Evolutionary conservation across 2,113 vertebrate genomes (phyloP).

Genomic region (Oncorhynchus keta): DNA sequence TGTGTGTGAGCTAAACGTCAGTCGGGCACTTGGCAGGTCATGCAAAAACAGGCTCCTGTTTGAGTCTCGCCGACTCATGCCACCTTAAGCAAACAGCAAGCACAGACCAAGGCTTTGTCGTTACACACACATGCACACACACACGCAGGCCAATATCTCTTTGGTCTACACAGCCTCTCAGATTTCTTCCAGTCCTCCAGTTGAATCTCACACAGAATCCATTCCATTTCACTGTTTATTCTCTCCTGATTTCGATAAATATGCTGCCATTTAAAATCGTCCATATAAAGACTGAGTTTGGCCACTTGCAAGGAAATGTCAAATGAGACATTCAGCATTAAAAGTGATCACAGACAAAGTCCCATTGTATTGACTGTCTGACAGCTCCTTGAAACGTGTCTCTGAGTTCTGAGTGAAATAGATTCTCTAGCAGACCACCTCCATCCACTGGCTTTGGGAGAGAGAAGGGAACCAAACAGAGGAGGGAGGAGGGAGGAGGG

Average conservation of each 20-base stretch:
- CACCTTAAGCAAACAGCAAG: conserved; percentile 73
- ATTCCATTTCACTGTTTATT: conserved; percentile 53
- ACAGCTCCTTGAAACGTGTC: too few relatives aligned
- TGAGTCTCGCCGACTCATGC: conserved; percentile 67
- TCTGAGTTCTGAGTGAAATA: too few relatives aligned
- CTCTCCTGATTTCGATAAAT: conserved; percentile 37
- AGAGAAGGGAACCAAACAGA: too few relatives aligned
- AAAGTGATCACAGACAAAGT: background rate
- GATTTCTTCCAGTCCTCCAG: conserved; percentile 48
- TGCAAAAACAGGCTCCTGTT: conserved; percentile 70
- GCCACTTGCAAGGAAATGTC: conserved; percentile 32
- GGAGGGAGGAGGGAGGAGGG: conserved; percentile 23
- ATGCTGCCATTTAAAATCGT: conserved; percentile 31
- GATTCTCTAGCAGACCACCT: too few relatives aligned
- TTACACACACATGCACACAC: conserved; percentile 11
- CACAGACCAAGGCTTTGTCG: conserved; percentile 74
- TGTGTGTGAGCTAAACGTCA: conserved; percentile 59
- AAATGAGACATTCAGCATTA: conserved; percentile 19
- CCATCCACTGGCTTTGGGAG: too few relatives aligned
- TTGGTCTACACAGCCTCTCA: conserved; percentile 55
- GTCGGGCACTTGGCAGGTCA: conserved; percentile 58
- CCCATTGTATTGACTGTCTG: background rate
- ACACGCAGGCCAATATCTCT: conserved; percentile 60
- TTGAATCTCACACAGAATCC: conserved; percentile 45
- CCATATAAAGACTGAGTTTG: conserved; percentile 35